Evolutionary conservation across 2,113 vertebrate genomes (phyloP).

Genomic region (Eupsittula cactorum): DNA sequence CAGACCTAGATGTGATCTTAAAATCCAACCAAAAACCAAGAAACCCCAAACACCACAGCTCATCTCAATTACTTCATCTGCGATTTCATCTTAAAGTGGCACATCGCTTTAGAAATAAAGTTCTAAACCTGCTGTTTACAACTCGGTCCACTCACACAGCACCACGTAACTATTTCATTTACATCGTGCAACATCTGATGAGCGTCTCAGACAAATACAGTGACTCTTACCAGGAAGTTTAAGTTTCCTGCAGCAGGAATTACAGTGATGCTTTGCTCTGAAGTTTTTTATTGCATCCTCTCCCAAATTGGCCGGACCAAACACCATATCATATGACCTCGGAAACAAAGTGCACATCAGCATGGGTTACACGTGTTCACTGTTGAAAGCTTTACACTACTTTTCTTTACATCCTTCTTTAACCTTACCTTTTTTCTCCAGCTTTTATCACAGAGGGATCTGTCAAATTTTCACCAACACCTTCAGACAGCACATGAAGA

Average conservation of each 20-base stretch:
- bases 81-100: not conserved
- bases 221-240: constrained; percentile 92
- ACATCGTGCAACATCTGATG: not conserved
- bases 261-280: constrained; percentile 95
- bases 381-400: not conserved
- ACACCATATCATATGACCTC: constrained; percentile 97
- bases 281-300: constrained; percentile 98
- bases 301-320: constrained; percentile 94
- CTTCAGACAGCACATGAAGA: constrained; percentile 72
- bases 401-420: not conserved
- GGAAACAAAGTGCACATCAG: not conserved
- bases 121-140: not conserved
- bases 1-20: not conserved
- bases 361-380: not conserved
- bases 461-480: constrained; percentile 96
- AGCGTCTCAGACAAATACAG: not conserved
- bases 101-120: fast-evolving
- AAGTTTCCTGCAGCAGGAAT: constrained; percentile 96
- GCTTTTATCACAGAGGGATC: constrained; percentile 98
- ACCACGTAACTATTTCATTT: not conserved
- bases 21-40: not conserved
- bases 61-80: not conserved
- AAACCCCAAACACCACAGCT: not conserved
- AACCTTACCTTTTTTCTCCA: constrained; percentile 92
- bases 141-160: not conserved